Conservation (phyloP, 2,113 vertebrate genomes). For the Osmerus mordax region DNA sequence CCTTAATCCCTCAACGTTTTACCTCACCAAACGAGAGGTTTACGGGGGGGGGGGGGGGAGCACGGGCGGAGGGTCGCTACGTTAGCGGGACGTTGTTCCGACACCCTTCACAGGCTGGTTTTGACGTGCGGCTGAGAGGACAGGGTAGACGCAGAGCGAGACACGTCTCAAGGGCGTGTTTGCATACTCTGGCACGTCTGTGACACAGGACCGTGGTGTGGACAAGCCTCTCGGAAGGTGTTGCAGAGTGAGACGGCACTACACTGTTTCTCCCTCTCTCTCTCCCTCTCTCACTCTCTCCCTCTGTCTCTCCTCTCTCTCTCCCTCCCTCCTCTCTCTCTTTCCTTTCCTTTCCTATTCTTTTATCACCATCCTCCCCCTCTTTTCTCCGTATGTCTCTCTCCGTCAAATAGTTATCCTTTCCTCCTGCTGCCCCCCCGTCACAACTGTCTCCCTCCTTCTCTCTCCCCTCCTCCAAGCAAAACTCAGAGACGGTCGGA, state of each 20-base stretch:
- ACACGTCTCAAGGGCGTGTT: no score
- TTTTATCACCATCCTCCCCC: background rate
- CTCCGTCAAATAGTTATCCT: background rate
- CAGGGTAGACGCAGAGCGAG: background rate
- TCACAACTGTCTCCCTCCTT: background rate
- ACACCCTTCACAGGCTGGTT: background rate
- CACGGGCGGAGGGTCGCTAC: background rate
- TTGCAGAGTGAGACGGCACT: background rate
- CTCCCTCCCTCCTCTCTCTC: background rate
- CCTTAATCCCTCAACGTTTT: no score
- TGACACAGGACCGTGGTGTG: no score
- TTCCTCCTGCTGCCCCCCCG: no score
- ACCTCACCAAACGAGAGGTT: background rate
- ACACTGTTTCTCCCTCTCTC: no score
- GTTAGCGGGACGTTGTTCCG: background rate
- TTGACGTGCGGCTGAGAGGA: background rate
- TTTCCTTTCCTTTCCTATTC: background rate
- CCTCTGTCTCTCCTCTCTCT: no score
- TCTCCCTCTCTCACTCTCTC: no score
- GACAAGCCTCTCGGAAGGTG: background rate
- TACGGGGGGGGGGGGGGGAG: background rate
- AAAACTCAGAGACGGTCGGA: no score
- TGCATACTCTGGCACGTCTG: no score
- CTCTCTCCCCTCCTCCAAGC: background rate
- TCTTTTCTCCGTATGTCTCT: background rate